Base-by-base conservation (phyloP, 2,888 invertebrate genomes). In the Ichneumoninae sp. region DNA sequence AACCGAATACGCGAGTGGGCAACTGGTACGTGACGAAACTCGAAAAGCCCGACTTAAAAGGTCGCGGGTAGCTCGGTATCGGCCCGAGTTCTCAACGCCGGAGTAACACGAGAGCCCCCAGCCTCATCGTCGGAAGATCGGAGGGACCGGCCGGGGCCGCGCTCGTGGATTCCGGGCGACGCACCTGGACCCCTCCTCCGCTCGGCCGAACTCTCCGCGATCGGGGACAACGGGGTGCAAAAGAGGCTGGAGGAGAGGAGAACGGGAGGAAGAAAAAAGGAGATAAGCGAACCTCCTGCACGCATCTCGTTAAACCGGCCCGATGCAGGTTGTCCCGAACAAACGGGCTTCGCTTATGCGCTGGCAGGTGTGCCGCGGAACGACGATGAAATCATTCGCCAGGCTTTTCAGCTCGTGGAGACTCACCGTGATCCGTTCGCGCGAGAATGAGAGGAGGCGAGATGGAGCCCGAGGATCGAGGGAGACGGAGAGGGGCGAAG, bases 291-390 rank as follows among this genome's bases (percentile, higher is more conserved):
- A 66, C n/a, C 44, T 70, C 54, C 16, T 16, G 66, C 73, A 54
- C 65, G 81, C 84, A 78, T 81, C 81, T 84, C 65, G 84, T 78
- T 78, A 74, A 78, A 81, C 74, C 81, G 77, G 77, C 44, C 78
- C 68, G 66, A 68, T 77, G 77, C 74, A 77, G 65, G 68, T 73
- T 81, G 44, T 52, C 68, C 76, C 36, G 30, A 33, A 33, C 47
- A 65, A 65, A 70, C 63, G 54, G 74, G 65, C 50, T n/a, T 73
- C 19, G 57, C 63, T 19, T 74, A 54, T 60, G 66, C 50, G 30
- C 68, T 50, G 68, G 76, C 76, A 77, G 77, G 71, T 70, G 82
- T 71, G 77, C 76, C 70, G 26, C 66, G 66, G 57, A 83, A 71
- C 44, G 81, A 73, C 83, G 83, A 81, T 83, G 76, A 76, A 81